Base-by-base conservation (phyloP, 2,113 vertebrate species). In the Burhinus bistriatus region DNA sequence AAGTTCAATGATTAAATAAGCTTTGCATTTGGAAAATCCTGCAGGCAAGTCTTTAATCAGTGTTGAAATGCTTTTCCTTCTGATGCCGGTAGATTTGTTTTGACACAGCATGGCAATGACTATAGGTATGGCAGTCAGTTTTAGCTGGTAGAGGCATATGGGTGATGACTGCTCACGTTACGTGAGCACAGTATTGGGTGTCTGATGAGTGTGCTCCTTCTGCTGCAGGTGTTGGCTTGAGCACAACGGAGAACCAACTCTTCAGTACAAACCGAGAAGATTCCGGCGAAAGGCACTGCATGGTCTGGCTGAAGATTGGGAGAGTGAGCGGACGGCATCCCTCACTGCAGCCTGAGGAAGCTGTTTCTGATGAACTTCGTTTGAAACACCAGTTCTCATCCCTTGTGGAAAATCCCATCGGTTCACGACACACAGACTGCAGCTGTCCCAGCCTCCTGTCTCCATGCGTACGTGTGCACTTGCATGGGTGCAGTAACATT, bases 1-100 rank as follows among this genome's bases (percentile, higher is more conserved):
- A 91, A 94, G 89, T 87, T 45, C 65, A 62, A 19, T 76, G 66
- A 84, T 94, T 92, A 89, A 93, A 89, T 47, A 82, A 40, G 29
- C 21, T 87, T 78, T 84, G 32, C 75, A 66, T 89, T 91, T 84
- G 61, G 75, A 95, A 96, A 96, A 96, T 90, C 90, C 49, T 92
- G 61, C 68, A 55, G 72, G 51, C 47, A 95, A 76, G 83, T 47
- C 61, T 66, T 95, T 82, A 59, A 83, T 82, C 57, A 66, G 10
- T 86, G 75, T 64, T 80, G 73, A 95, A 96, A 82, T 84, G 52
- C 45, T 68, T 71, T 54, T 86, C 52, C 52, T 69, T 92, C 70
- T 81, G n/a, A 32, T 80, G 36, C 51, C 62, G 26, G 82, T 95
- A 36, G 88, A 12, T 93, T 69, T 95, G 66, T 95, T 96, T 72